Evolutionary conservation across 2,888 invertebrate genomes (phyloP).

Genomic region (Orthosia gothica): DNA sequence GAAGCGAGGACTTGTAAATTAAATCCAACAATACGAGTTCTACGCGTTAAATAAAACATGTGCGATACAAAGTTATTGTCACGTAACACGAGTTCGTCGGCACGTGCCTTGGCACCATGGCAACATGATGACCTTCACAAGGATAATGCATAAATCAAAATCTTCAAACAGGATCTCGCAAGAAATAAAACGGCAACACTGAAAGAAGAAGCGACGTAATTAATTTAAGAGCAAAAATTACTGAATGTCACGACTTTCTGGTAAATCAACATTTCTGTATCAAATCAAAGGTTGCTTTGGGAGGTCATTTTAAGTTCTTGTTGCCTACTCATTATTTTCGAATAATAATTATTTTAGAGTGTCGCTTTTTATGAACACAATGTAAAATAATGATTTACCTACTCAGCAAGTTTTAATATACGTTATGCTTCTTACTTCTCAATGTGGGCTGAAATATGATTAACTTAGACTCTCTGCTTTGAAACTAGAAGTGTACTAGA

Average conservation of each 20-base stretch:
- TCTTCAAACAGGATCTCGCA: constrained; percentile 2
- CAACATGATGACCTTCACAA: constrained; percentile 29
- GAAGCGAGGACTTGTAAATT: constrained; percentile 66
- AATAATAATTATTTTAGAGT: constrained; percentile 16
- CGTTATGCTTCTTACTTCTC: constrained; percentile 3
- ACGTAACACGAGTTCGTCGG: constrained; percentile 53
- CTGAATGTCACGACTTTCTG: constrained; percentile 12
- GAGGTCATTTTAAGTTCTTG: not conserved
- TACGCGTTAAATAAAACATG: constrained; percentile 56
- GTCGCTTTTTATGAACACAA: not conserved
- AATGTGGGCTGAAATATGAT: constrained; percentile 17
- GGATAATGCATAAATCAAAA: constrained; percentile 36
- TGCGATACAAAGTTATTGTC: constrained; percentile 60
- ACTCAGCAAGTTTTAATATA: constrained; percentile 15
- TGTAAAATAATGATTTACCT: not conserved
- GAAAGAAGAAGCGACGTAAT: constrained; percentile 27
- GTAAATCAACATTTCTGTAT: constrained; percentile 43
- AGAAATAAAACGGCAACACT: constrained; percentile 25
- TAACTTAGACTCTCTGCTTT: constrained; percentile 11
- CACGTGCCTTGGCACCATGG: constrained; percentile 50
- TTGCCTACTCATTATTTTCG: constrained; percentile 20
- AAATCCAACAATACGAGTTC: constrained; percentile 51
- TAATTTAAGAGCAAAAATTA: constrained; percentile 44
- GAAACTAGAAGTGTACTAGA: constrained; percentile 34
- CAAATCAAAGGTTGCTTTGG: constrained; percentile 37